These are phyloP conservation scores for Xiphorhynchus erythropygius DNA, from an alignment of 2,797 vertebrate species.

Conservation along the genomic window DNA sequence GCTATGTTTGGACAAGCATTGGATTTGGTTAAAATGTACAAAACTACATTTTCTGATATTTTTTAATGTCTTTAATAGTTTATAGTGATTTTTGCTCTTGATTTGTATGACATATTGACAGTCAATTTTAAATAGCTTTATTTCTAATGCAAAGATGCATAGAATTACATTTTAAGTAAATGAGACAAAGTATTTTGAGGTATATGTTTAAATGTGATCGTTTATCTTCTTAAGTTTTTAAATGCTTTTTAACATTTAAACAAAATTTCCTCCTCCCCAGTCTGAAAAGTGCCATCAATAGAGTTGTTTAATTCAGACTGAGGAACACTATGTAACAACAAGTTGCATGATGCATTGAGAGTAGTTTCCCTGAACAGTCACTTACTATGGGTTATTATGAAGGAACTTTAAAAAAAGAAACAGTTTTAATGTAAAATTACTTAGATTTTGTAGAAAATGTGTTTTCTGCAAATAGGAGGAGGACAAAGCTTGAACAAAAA, in stretches of 20 bases:
- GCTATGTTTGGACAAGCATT: not conserved
- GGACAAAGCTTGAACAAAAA: not conserved
- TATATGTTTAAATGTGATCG: not conserved
- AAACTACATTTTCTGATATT: not conserved
- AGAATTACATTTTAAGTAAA: not conserved
- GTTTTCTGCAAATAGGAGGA: not conserved
- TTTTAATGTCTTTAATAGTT: not conserved
- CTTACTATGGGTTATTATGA: not conserved
- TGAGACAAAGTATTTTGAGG: not conserved
- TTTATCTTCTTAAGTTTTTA: not conserved
- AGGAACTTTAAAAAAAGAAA: not conserved
- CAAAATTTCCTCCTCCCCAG: not conserved
- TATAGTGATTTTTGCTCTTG: not conserved
- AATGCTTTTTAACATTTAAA: not conserved
- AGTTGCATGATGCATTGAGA: not conserved
- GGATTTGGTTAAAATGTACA: not conserved
- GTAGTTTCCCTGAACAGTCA: not conserved
- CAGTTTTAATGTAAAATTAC: not conserved
- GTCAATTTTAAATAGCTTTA: not conserved
- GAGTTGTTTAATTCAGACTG: not conserved
- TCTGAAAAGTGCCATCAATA: not conserved
- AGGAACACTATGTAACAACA: not conserved
- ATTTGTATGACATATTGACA: not conserved
- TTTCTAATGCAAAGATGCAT: not conserved
- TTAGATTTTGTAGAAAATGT: not conserved